phyloP scores from a whole-genome alignment of 2,113 vertebrate species.

The Acrocephalus kingi region DNA sequence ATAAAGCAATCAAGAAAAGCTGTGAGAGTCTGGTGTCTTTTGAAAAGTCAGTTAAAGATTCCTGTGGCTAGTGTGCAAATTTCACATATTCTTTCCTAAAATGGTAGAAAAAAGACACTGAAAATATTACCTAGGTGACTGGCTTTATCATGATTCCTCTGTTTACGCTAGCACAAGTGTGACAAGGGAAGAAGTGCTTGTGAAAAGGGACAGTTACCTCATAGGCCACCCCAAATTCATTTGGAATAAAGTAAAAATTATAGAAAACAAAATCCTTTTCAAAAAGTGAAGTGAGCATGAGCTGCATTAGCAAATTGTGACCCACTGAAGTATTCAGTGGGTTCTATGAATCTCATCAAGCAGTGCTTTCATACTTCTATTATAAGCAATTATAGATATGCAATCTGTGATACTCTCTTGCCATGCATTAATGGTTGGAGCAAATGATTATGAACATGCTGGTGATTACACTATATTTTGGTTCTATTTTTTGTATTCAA shows the following conservation, averaged over 20 bases:
- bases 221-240: not conserved
- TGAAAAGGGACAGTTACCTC: not conserved
- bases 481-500: not conserved
- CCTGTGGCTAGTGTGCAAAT: not conserved
- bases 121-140: not conserved
- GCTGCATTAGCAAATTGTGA: not conserved
- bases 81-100: not conserved
- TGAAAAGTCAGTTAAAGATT: not conserved
- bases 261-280: not conserved
- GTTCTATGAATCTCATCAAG: not conserved
- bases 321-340: not conserved
- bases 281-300: not conserved
- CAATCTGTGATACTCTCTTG: not conserved
- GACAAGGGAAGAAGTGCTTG: not conserved
- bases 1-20: not conserved
- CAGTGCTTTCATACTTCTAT: not conserved
- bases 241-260: not conserved
- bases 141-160: not conserved
- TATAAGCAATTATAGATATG: not conserved
- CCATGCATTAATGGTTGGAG: not conserved
- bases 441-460: not conserved
- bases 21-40: not conserved
- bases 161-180: not conserved
- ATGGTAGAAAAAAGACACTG: not conserved
- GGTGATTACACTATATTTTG: not conserved